Evolutionary conservation across 1,140 invertebrate genomes (phyloP).

Genomic region (Nylanderia fulva): DNA sequence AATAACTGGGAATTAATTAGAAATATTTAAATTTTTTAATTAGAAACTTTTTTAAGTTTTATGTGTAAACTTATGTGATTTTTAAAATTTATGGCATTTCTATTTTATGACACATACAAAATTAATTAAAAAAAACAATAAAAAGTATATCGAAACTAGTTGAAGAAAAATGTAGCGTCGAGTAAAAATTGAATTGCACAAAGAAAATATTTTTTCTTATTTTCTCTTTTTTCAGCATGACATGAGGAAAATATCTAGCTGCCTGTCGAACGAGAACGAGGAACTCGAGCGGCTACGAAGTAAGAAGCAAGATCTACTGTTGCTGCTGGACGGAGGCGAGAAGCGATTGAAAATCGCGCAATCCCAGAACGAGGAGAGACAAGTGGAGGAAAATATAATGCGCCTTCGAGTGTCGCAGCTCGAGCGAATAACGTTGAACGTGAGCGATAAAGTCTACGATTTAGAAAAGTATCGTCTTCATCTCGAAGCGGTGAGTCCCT

Average conservation of each 20-base stretch:
- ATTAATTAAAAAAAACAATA: constrained; percentile 22
- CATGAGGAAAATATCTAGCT: constrained; percentile 73
- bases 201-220: neutral
- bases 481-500: constrained; percentile 86
- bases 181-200: neutral
- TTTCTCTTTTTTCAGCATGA: constrained; percentile 75
- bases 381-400: constrained; percentile 89
- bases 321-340: constrained; percentile 86
- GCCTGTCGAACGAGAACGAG: constrained; percentile 77
- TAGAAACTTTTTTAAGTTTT: neutral
- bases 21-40: neutral
- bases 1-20: neutral
- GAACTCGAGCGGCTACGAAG: constrained; percentile 79
- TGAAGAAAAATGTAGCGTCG: constrained; percentile 3
- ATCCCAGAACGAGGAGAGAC: constrained; percentile 84
- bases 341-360: constrained; percentile 85
- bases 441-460: constrained; percentile 87
- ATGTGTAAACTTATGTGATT: neutral
- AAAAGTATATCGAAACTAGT: constrained; percentile 32
- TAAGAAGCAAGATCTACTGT: constrained; percentile 83
- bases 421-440: constrained; percentile 86
- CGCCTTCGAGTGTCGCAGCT: constrained; percentile 87
- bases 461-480: constrained; percentile 87
- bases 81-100: too few relatives aligned
- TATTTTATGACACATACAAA: too few relatives aligned